Conservation (phyloP, 2,113 vertebrate genomes). For the Protomyctophum bolini region DNA sequence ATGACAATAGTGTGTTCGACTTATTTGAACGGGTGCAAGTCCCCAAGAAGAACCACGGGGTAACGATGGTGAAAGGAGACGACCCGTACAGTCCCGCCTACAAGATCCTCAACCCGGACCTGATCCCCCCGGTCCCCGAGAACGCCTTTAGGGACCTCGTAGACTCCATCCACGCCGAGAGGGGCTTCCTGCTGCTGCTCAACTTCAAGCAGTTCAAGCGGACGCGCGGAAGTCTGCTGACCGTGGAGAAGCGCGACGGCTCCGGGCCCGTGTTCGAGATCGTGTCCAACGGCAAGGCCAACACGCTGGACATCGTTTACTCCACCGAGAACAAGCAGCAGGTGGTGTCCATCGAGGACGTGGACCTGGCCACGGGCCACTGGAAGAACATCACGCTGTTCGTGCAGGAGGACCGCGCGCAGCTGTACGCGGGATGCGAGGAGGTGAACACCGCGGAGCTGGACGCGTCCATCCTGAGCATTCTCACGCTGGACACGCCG, state of each 20-base stretch:
- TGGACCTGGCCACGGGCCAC: constrained; percentile 88
- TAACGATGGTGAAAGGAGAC: constrained; percentile 89
- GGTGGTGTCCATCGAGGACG: constrained; percentile 93
- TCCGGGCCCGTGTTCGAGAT: constrained; percentile 92
- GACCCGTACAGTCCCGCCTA: constrained; percentile 96
- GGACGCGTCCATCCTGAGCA: constrained; percentile 90
- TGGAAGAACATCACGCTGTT: constrained; percentile 98
- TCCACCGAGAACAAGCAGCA: constrained; percentile 91
- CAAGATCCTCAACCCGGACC: constrained; percentile 91
- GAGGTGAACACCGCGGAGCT: constrained; percentile 92
- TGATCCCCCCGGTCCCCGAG: constrained; percentile 90
- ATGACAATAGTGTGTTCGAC: constrained; percentile 94
- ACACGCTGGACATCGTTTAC: constrained; percentile 92
- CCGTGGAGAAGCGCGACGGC: constrained; percentile 89
- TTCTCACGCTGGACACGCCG: constrained; percentile 87
- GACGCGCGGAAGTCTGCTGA: constrained; percentile 89
- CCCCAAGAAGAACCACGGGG: constrained; percentile 84
- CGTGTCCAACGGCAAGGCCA: constrained; percentile 94
- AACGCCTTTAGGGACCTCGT: constrained; percentile 90
- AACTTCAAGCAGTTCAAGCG: constrained; percentile 92
- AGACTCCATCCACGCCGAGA: constrained; percentile 90
- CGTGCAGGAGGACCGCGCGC: constrained; percentile 93
- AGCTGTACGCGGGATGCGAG: constrained; percentile 93
- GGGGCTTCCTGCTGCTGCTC: constrained; percentile 93
- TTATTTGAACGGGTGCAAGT: constrained; percentile 90